Evolutionary conservation across 2,888 invertebrate genomes (phyloP).

Genomic region (Acanthosepion pharaonis): DNA sequence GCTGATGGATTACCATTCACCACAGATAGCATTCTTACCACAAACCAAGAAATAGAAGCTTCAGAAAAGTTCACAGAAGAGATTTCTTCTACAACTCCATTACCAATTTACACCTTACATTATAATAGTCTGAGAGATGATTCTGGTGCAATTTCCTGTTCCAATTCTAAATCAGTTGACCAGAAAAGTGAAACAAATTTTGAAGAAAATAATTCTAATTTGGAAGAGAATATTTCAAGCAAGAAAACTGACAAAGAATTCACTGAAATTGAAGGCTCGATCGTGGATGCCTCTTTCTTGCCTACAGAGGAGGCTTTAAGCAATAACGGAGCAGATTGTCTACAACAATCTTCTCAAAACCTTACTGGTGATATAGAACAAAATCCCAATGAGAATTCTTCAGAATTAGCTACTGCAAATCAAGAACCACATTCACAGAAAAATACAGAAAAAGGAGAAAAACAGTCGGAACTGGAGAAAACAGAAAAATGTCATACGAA

Average conservation of each 20-base stretch:
- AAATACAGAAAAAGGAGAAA: neutral
- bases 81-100: neutral
- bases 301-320: no score
- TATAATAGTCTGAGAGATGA: neutral
- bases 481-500: neutral
- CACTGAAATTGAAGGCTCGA: neutral
- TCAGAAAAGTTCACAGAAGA: neutral
- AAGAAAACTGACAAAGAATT: neutral
- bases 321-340: neutral
- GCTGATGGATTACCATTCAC: neutral
- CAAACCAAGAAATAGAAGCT: neutral
- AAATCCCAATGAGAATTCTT: neutral
- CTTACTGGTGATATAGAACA: neutral
- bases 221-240: neutral
- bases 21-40: neutral
- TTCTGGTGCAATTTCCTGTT: neutral
- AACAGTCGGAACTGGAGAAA: neutral
- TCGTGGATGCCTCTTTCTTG: neutral
- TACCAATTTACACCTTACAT: neutral
- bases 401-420: neutral
- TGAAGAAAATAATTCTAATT: neutral
- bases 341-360: neutral
- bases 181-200: neutral
- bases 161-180: neutral
- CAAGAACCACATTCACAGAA: neutral